Conservation (phyloP, 2,888 invertebrate genomes). For the Leptura quadrifasciata region DNA sequence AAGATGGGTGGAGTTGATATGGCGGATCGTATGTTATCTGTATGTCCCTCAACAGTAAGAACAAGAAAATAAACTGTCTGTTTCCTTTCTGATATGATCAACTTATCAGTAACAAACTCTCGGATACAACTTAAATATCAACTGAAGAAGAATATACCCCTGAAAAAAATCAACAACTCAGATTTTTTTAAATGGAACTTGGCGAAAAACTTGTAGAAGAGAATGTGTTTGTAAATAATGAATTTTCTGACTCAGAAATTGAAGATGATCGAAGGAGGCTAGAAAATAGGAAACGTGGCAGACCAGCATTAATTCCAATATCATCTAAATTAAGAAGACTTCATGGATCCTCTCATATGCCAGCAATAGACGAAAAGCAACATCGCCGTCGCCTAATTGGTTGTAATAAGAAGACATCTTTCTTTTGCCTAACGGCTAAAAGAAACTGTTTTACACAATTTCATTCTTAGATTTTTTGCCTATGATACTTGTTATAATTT, state of each 20-base stretch:
- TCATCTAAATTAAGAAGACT: conserved; percentile 5
- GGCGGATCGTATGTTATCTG: not conserved
- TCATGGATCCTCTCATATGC: not conserved
- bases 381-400: not conserved
- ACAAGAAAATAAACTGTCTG: conserved; percentile 10
- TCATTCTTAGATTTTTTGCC: not conserved
- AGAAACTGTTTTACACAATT: conserved; percentile 1
- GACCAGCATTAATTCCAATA: conserved; percentile 12
- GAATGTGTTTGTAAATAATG: conserved; percentile 13
- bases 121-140: conserved; percentile 1
- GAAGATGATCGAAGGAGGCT: conserved; percentile 3
- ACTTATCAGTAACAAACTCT: conserved; percentile 11
- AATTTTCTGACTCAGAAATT: conserved; percentile 7
- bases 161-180: conserved; percentile 15
- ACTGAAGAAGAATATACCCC: not conserved
- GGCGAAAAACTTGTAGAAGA: conserved; percentile 13
- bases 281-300: conserved; percentile 3
- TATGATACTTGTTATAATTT: too few relatives aligned
- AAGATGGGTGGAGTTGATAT: conserved; percentile 29
- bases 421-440: not conserved
- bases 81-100: conserved; percentile 6
- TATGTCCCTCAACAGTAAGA: not conserved
- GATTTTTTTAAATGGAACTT: conserved; percentile 16
- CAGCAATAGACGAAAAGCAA: conserved; percentile 10
- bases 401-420: not conserved